These are phyloP conservation scores for Planiliza haematocheilus DNA, from an alignment of 2,113 vertebrate genomes.

Conservation along the genomic window DNA sequence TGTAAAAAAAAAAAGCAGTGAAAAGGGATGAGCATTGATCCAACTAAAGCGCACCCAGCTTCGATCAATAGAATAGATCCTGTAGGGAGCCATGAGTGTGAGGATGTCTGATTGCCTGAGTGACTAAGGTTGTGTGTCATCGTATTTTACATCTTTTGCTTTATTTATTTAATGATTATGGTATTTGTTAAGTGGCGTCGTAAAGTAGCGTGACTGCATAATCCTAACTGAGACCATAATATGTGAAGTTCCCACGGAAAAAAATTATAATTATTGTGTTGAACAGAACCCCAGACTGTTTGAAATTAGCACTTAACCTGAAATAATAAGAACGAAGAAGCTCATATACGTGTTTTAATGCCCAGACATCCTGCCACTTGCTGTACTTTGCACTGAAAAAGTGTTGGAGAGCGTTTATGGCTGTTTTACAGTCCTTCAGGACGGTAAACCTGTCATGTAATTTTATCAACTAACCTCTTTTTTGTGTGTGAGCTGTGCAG, in stretches of 20 bases:
- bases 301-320: slow-evolving; percentile 40
- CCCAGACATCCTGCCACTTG: neutral
- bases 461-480: slow-evolving; percentile 9
- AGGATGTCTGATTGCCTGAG: slow-evolving; percentile 47
- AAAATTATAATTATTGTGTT: slow-evolving; percentile 76
- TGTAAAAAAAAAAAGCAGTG: slow-evolving; percentile 47
- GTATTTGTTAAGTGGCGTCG: slow-evolving; percentile 63
- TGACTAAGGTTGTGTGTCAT: slow-evolving; percentile 34
- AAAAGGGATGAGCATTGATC: slow-evolving; percentile 66
- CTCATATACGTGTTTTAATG: neutral
- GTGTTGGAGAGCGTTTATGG: slow-evolving; percentile 25
- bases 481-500: slow-evolving; percentile 1
- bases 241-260: slow-evolving; percentile 54
- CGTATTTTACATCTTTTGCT: slow-evolving; percentile 44
- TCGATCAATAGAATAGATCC: slow-evolving; percentile 70
- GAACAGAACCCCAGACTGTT: slow-evolving; percentile 33
- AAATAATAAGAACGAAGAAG: neutral
- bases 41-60: slow-evolving; percentile 36
- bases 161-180: slow-evolving; percentile 72
- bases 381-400: slow-evolving; percentile 16
- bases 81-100: slow-evolving; percentile 19
- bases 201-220: slow-evolving; percentile 62
- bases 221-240: slow-evolving; percentile 64
- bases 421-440: slow-evolving; percentile 18
- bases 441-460: slow-evolving; percentile 12